Evolutionary conservation across 2,888 invertebrate species (phyloP), one percentile per base, ranked within the genome.

Genomic region (Mactromeris polynyma): DNA sequence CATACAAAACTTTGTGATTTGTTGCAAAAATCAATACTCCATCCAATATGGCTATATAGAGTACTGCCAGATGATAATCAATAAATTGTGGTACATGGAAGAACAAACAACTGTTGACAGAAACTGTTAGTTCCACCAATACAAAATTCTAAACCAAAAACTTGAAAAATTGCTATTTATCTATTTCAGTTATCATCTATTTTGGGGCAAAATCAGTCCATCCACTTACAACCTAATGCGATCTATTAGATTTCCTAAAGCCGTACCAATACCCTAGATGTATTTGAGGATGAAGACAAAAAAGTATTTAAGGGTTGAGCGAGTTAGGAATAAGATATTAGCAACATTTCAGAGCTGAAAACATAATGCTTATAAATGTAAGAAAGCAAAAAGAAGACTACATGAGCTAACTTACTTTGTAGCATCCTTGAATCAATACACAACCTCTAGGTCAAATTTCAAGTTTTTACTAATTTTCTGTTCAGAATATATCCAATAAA

Each of bases 1-100:
- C 58, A 79, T 73, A 83, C 69, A 88, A 87, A 88, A 84, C 84
- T 88, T 88, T 87, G 87, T 88, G 87, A 88, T 88, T 84, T 84
- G 87, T 88, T 81, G 81, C 58, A 83, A 83, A 86, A 82, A 86
- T 86, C 86, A 86, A 86, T 86, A 86, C 6, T 21, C 51, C 38
- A 42, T 86, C 86, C 77, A 82, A 40, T 54, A 82, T 73, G 73
- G 38, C 64, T 80, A 40, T 77, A 73, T 36, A 33, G 33, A 73
- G 33, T 36, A 33, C 11, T 17, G 36, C 73, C 11, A 33, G 58
- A 26, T 69, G 86, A 33, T 36, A 31, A 51, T 81, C 84, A 88
- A 88, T 88, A 84, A 33, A 51, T 26, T 19, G 54, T 42, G 26
- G 77, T 51, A 78, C 80, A 58, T 31, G 33, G 26, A 1, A 26